Evolutionary conservation across 2,797 vertebrate species (phyloP).

Genomic region (Gymnopithys bicolor): DNA sequence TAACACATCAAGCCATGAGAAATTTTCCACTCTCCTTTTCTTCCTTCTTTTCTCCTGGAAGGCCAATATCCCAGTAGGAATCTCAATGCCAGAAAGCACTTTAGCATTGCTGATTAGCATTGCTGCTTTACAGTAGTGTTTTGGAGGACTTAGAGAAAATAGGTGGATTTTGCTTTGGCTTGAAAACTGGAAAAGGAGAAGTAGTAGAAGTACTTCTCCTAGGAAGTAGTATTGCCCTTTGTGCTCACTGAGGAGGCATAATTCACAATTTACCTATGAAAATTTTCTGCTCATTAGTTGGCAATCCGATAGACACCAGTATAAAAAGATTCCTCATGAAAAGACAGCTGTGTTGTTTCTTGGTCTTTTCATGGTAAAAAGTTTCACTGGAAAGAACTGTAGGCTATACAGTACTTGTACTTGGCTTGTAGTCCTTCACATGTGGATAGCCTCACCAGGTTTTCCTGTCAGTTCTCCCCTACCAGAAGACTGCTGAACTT

Average conservation of each 20-base stretch:
- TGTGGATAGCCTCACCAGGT: neutral
- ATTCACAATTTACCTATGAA: neutral
- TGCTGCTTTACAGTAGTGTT: neutral
- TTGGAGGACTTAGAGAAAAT: neutral
- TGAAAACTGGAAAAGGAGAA: neutral
- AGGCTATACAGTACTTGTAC: neutral
- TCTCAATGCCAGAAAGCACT: neutral
- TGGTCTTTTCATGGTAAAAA: neutral
- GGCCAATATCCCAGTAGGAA: neutral
- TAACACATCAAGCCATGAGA: neutral
- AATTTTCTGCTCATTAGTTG: neutral
- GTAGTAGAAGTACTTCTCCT: neutral
- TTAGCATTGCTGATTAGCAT: neutral
- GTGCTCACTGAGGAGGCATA: neutral
- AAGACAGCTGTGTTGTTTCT: neutral
- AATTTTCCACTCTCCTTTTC: neutral
- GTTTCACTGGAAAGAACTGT: neutral
- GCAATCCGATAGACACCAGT: neutral
- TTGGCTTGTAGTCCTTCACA: neutral
- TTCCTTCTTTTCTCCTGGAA: neutral
- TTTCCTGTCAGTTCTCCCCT: neutral
- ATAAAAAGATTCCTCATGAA: neutral
- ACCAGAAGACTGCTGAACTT: neutral
- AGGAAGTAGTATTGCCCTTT: neutral
- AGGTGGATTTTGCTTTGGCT: neutral